These are phyloP conservation scores for Stictocephala bisonia DNA, from an alignment of 2,888 invertebrate species.

Conservation along the genomic window DNA sequence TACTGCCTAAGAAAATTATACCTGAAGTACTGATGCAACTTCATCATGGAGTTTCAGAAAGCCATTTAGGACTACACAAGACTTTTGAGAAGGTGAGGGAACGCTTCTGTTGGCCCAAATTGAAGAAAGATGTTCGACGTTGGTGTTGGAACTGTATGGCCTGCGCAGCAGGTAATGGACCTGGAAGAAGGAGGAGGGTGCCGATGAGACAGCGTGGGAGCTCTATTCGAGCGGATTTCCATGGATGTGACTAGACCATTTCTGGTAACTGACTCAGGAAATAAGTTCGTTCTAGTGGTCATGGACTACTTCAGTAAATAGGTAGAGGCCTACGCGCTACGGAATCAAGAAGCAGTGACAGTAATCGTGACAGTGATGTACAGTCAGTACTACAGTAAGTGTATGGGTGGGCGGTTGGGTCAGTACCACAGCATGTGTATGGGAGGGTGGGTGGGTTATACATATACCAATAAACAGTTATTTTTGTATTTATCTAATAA, in stretches of 20 bases:
- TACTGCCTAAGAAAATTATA: no score
- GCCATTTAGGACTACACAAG: conserved; percentile 59
- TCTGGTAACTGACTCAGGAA: conserved; percentile 53
- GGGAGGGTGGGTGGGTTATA: no score
- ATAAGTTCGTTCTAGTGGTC: conserved; percentile 57
- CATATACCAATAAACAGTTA: no score
- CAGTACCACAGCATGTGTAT: no score
- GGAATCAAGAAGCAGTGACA: conserved; percentile 59
- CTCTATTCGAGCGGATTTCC: conserved; percentile 53
- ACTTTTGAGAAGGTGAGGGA: conserved; percentile 55
- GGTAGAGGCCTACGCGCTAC: conserved; percentile 59
- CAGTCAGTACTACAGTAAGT: no score
- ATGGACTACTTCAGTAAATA: conserved; percentile 58
- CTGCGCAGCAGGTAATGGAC: conserved; percentile 53
- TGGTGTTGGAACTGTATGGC: conserved; percentile 56
- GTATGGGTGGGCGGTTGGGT: no score
- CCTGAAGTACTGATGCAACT: conserved; percentile 50
- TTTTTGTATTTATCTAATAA: no score
- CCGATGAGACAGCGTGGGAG: conserved; percentile 53
- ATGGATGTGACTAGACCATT: conserved; percentile 55
- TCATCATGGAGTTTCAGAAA: conserved; percentile 56
- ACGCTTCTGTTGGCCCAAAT: conserved; percentile 56
- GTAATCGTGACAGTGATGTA: conserved; percentile 57
- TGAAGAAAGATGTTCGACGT: conserved; percentile 51
- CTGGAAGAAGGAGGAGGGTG: conserved; percentile 44